phyloP scores from a whole-genome alignment of 2,797 vertebrate genomes.

The Muscicapa striata region DNA sequence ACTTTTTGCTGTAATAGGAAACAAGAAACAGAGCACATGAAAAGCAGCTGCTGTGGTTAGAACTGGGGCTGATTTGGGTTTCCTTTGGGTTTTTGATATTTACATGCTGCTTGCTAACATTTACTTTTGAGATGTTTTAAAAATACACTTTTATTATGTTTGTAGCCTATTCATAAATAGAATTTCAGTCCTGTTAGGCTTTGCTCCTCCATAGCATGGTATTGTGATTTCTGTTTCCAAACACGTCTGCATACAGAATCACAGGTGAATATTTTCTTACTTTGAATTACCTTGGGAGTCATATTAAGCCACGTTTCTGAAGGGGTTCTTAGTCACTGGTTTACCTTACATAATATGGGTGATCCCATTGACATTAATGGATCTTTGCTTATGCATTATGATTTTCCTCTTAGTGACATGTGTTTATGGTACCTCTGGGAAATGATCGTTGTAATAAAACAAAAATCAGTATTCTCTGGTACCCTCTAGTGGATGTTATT shows the following conservation, averaged over 20 bases:
- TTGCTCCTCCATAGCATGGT: neutral
- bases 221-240: neutral
- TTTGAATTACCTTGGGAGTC: neutral
- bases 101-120: neutral
- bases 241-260: neutral
- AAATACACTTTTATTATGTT: neutral
- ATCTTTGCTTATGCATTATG: neutral
- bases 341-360: neutral
- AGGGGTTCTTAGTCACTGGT: neutral
- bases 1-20: neutral
- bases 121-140: neutral
- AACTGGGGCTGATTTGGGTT: neutral
- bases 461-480: slow-evolving; percentile 45
- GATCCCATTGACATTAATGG: neutral
- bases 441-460: neutral
- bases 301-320: neutral
- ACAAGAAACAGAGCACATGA: neutral
- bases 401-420: neutral
- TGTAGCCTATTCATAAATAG: neutral
- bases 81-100: neutral
- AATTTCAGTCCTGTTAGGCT: neutral
- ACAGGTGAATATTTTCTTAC: neutral
- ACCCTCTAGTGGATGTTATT: slow-evolving; percentile 62
- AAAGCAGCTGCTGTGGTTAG: neutral
- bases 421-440: neutral